Evolutionary conservation across 2,888 invertebrate species (phyloP).

Genomic region (Meloe dianella): DNA sequence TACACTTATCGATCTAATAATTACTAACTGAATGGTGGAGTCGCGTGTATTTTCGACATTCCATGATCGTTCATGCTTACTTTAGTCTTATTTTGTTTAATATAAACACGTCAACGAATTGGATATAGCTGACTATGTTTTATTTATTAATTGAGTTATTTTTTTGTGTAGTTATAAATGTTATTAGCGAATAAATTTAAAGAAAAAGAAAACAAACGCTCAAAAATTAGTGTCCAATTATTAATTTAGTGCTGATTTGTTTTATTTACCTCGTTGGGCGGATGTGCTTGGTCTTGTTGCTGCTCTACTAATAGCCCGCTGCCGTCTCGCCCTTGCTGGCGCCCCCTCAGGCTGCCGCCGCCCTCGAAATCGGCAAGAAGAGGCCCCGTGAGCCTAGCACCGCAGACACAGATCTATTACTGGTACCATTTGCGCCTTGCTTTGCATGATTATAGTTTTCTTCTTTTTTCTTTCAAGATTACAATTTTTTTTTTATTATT

Average conservation of each 20-base stretch:
- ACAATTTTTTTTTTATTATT: conserved; percentile 12
- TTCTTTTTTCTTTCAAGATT: conserved; percentile 40
- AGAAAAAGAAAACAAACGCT: conserved; percentile 20
- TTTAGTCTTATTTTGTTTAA: neutral
- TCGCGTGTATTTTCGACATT: conserved; percentile 7
- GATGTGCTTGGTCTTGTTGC: conserved; percentile 62
- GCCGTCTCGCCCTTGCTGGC: conserved; percentile 69
- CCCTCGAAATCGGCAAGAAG: conserved; percentile 94
- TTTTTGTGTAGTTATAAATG: conserved; percentile 25
- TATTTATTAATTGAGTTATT: conserved; percentile 14
- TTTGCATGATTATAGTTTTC: conserved; percentile 66
- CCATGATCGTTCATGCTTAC: neutral
- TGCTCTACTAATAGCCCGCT: conserved; percentile 62
- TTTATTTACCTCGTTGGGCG: conserved; percentile 59
- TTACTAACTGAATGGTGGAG: conserved; percentile 1
- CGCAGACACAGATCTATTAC: conserved; percentile 88
- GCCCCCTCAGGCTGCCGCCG: conserved; percentile 65
- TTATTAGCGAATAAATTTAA: neutral
- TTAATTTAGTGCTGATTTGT: conserved; percentile 61
- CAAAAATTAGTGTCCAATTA: conserved; percentile 37
- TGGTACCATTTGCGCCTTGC: conserved; percentile 76
- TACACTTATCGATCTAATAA: neutral
- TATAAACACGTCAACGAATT: neutral
- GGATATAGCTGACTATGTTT: conserved; percentile 16
- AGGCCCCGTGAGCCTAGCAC: conserved; percentile 80